These are phyloP conservation scores for Candoia aspera DNA, from an alignment of 2,113 vertebrate species.

Conservation along the genomic window DNA sequence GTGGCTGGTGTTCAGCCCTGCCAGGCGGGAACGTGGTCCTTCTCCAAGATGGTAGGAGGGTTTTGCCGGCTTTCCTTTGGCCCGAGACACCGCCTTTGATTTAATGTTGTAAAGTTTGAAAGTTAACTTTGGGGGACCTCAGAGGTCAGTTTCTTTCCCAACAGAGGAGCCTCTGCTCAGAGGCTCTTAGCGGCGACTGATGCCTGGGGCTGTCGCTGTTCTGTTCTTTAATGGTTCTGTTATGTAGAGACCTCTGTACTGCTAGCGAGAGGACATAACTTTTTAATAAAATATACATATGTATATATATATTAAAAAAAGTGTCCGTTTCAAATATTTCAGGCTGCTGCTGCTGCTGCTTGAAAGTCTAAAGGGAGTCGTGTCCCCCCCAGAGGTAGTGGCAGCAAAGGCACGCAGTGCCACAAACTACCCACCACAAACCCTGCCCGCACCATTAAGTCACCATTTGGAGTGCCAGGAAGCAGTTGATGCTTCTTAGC, in stretches of 20 bases:
- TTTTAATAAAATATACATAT: conserved; percentile 71
- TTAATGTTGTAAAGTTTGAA: not conserved
- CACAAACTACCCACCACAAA: not conserved
- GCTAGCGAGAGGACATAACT: conserved; percentile 73
- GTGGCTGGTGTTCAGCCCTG: not conserved
- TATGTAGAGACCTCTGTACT: conserved; percentile 68
- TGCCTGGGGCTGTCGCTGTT: conserved; percentile 57
- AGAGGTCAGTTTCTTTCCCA: not conserved
- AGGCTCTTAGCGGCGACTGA: not conserved
- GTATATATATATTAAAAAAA: not conserved
- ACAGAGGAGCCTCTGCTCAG: not conserved
- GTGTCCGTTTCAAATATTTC: not conserved
- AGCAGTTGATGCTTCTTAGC: too few species aligned
- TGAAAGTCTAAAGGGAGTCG: not conserved
- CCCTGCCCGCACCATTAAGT: not conserved
- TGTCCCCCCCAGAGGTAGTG: not conserved
- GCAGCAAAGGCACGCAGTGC: too few species aligned
- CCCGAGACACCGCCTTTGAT: not conserved
- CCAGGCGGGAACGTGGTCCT: not conserved
- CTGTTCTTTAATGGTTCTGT: conserved; percentile 73
- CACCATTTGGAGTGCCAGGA: not conserved
- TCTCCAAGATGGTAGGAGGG: not conserved
- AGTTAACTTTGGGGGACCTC: not conserved
- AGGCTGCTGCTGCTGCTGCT: too few species aligned
- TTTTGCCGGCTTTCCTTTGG: not conserved